Conservation (phyloP, 35 echinoderm and acorn worm genomes). For the Stichopus chloronotus region DNA sequence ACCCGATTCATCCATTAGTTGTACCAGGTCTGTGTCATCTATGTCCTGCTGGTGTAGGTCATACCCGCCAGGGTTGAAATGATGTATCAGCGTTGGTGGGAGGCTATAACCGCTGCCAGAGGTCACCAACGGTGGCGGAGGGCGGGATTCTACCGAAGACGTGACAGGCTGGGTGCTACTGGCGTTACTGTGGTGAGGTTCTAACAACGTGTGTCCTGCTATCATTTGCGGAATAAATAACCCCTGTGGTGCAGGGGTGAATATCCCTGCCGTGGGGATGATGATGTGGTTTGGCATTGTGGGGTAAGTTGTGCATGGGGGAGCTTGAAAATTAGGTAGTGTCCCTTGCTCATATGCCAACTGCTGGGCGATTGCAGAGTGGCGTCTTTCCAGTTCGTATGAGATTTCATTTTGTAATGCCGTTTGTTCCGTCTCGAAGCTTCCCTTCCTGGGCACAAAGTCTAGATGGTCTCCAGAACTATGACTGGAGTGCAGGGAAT, state of each 20-base stretch:
- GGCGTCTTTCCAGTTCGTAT: not conserved
- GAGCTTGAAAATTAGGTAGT: not conserved
- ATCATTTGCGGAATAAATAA: constrained; percentile 25
- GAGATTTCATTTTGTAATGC: not conserved
- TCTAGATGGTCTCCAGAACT: constrained; percentile 40
- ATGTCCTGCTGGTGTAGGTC: constrained; percentile 57
- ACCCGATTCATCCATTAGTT: constrained; percentile 71
- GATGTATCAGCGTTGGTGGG: constrained; percentile 57
- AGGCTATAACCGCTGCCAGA: constrained; percentile 38
- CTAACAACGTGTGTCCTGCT: constrained; percentile 11
- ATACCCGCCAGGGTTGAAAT: not conserved
- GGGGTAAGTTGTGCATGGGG: not conserved
- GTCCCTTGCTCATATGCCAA: constrained; percentile 14
- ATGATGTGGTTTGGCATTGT: constrained; percentile 22
- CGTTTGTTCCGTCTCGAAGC: not conserved
- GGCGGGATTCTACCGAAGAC: not conserved
- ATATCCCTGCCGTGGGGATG: constrained; percentile 22
- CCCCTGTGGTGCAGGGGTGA: not conserved
- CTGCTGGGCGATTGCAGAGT: constrained; percentile 18
- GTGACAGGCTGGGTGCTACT: not conserved
- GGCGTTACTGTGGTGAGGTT: not conserved
- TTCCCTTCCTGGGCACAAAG: constrained; percentile 12
- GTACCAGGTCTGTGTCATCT: constrained; percentile 75
- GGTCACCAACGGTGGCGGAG: constrained; percentile 6
- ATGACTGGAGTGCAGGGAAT: constrained; percentile 38